Evolutionary conservation across 2,888 invertebrate genomes (phyloP).

Genomic region (Yponomeuta evonymella): DNA sequence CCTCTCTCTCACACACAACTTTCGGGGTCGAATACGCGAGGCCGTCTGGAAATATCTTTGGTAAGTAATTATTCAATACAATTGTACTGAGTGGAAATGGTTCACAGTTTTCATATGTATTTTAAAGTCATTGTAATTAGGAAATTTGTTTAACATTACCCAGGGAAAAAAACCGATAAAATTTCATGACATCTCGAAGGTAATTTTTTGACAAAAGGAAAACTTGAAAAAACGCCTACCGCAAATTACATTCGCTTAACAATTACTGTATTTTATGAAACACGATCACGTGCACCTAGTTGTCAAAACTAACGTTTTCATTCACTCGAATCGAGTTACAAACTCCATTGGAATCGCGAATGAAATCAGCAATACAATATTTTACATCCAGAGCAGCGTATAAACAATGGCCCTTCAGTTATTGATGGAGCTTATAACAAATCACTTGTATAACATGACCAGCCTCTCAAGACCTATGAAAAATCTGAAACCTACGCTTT

Average conservation of each 20-base stretch:
- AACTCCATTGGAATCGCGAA: slow-evolving; percentile 31
- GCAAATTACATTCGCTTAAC: not conserved
- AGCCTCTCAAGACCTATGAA: slow-evolving; percentile 35
- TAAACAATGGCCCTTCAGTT: slow-evolving; percentile 59
- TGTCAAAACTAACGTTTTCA: slow-evolving; percentile 13
- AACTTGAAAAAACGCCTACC: not conserved
- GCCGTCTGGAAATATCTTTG: slow-evolving; percentile 11
- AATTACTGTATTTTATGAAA: not conserved
- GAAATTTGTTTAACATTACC: no score
- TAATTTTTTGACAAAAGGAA: not conserved
- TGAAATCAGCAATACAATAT: slow-evolving; percentile 43
- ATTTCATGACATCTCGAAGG: not conserved
- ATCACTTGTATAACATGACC: slow-evolving; percentile 45
- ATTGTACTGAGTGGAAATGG: not conserved
- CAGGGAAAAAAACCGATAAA: not conserved
- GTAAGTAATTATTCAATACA: not conserved
- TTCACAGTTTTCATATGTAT: not conserved
- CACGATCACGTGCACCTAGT: slow-evolving; percentile 1
- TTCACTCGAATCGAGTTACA: slow-evolving; percentile 26
- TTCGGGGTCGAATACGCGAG: slow-evolving; percentile 23
- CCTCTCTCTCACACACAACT: slow-evolving; percentile 63
- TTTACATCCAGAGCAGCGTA: slow-evolving; percentile 43
- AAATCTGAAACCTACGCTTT: slow-evolving; percentile 7
- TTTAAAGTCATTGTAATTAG: no score
- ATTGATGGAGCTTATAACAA: slow-evolving; percentile 54